A percentile compares a stretch with the other conserved stretches of the same genome.
Conservation (phyloP, 2,797 vertebrate species). For the Fistularia tabacaria region DNA sequence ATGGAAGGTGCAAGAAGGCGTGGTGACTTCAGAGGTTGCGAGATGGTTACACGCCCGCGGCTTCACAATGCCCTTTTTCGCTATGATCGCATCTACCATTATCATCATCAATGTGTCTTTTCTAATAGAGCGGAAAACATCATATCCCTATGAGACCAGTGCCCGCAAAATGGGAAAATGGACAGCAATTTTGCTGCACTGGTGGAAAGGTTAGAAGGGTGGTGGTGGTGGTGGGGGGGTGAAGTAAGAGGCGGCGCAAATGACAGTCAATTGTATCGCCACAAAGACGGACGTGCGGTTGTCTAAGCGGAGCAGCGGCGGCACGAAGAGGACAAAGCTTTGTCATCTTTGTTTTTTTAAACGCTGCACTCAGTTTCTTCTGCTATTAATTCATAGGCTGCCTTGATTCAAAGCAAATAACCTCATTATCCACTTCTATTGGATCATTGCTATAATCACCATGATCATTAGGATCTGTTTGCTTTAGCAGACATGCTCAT, state of each 20-base stretch:
- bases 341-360: conserved; percentile 28
- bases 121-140: conserved; percentile 64
- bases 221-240: not conserved
- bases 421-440: conserved; percentile 71
- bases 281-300: conserved; percentile 20
- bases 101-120: conserved; percentile 67
- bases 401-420: conserved; percentile 73
- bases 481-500: conserved; percentile 62
- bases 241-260: conserved; percentile 11
- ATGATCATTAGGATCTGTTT: conserved; percentile 66
- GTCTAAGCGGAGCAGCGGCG: conserved; percentile 6
- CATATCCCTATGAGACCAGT: conserved; percentile 40
- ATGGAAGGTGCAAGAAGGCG: no score
- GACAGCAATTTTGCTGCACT: conserved; percentile 32
- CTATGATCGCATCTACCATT: conserved; percentile 65
- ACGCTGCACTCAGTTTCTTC: conserved; percentile 33
- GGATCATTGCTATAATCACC: conserved; percentile 77
- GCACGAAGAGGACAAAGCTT: conserved; percentile 14
- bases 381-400: conserved; percentile 58
- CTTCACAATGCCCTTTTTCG: conserved; percentile 64
- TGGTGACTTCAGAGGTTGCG: conserved; percentile 37
- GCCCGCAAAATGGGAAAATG: conserved; percentile 40
- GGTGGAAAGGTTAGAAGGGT: conserved; percentile 28
- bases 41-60: conserved; percentile 51
- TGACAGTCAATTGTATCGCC: conserved; percentile 15